Evolutionary conservation across 2,888 invertebrate species (phyloP).

Genomic region (Lepetodrilus schrolli): DNA sequence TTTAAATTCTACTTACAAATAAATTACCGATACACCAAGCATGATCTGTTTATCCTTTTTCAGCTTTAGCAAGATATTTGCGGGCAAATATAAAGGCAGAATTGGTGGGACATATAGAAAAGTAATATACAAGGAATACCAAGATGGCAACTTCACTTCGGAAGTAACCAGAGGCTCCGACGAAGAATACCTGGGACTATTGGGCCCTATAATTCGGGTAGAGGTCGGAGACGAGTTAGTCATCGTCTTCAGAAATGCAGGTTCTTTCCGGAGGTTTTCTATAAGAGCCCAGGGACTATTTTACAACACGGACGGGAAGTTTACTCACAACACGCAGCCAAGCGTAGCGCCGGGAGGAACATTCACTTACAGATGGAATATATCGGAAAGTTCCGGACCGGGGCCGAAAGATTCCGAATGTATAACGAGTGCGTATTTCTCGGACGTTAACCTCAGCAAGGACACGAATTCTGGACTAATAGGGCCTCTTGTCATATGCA

Average conservation of each 20-base stretch:
- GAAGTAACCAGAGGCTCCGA: constrained; percentile 31
- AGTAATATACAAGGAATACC: constrained; percentile 49
- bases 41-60: not conserved
- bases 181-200: constrained; percentile 49
- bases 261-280: not conserved
- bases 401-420: constrained; percentile 59
- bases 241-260: constrained; percentile 47
- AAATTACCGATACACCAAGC: too few species aligned
- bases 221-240: constrained; percentile 56
- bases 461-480: constrained; percentile 59
- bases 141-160: constrained; percentile 44
- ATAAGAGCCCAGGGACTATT: constrained; percentile 39
- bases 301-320: constrained; percentile 52
- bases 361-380: constrained; percentile 51
- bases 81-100: not conserved
- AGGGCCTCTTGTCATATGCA: constrained; percentile 57
- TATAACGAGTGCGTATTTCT: constrained; percentile 57
- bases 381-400: constrained; percentile 57
- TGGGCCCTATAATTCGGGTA: constrained; percentile 55
- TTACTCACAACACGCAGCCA: constrained; percentile 36
- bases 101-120: constrained; percentile 55
- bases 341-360: not conserved
- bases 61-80: not conserved
- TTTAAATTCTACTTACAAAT: too few species aligned
- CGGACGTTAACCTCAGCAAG: constrained; percentile 49